These are phyloP conservation scores for Montifringilla adamsi DNA, from an alignment of 2,113 vertebrate genomes.

Conservation along the genomic window DNA sequence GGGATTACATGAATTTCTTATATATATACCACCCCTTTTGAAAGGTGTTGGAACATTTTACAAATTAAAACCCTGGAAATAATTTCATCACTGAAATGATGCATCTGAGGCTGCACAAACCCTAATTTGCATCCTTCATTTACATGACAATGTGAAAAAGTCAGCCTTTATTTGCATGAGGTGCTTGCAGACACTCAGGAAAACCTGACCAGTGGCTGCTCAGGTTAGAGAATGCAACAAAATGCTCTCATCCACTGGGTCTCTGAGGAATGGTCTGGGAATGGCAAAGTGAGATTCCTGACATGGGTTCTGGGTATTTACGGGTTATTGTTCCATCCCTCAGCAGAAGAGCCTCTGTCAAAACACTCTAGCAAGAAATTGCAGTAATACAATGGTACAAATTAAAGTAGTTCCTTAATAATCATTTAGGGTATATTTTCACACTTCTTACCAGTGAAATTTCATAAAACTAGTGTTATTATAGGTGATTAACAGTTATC, in stretches of 20 bases:
- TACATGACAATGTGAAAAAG: not conserved
- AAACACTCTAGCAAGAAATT: not conserved
- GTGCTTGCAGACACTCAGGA: not conserved
- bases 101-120: not conserved
- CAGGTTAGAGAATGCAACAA: not conserved
- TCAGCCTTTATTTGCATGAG: not conserved
- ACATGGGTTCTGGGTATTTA: not conserved
- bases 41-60: not conserved
- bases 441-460: not conserved
- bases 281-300: not conserved
- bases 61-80: not conserved
- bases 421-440: not conserved
- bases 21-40: not conserved
- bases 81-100: not conserved
- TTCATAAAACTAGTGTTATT: not conserved
- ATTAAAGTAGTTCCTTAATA: not conserved
- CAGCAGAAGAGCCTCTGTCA: not conserved
- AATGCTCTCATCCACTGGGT: not conserved
- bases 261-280: not conserved
- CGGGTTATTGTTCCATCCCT: not conserved
- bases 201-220: not conserved
- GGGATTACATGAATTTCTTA: fast-evolving
- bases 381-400: not conserved
- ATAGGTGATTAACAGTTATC: not conserved
- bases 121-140: not conserved